Base-by-base conservation (phyloP, 1,140 invertebrate species). In the Manduca sexta region DNA sequence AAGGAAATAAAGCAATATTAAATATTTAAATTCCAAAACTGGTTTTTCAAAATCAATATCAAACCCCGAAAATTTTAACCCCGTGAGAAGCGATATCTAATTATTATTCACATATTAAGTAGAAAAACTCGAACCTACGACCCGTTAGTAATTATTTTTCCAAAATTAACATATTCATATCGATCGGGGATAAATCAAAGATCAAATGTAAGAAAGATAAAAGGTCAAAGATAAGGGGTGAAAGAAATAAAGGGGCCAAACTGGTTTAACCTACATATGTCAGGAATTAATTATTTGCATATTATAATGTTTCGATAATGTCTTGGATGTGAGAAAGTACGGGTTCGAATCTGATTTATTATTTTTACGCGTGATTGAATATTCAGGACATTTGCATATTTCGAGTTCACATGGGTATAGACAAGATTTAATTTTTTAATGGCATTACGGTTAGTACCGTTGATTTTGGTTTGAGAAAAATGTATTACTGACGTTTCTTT, bases 61-160 rank as follows among this genome's bases (percentile, higher is more conserved):
- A 46, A 35, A 37, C 40, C 65, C 43, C 58, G 56, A 12, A 69
- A 61, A 63, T 56, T 73, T 69, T 64, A 62, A 67, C 61, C 75
- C 68, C 76, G 76, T 83, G 79, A 78, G 79, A 81, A 52, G 31
- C 40, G 45, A 47, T 52, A 39, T 53, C 3, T 74, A 80, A 76
- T 83, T 77, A 72, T 68, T 80, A 83, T 83, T 79, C 67, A 69
- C 78, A 84, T 82, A 80, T 73, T 77, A 75, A 84, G 59, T 59
- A 75, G 56, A 35, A 14, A 12, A 35, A 35, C 59, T 59, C 66
- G 52, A 68, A 70, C 41, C 4, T n/a, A 5, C 26, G 5, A 13
- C 42, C 30, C 30, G 40, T 40, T 13, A 74, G 21, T 74, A 76
- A 72, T 76, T 74, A 49, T 45, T 45, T 37, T 43, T 43, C 8